Conservation (phyloP, 1,140 invertebrate species). For the Procambarus virginalis region DNA sequence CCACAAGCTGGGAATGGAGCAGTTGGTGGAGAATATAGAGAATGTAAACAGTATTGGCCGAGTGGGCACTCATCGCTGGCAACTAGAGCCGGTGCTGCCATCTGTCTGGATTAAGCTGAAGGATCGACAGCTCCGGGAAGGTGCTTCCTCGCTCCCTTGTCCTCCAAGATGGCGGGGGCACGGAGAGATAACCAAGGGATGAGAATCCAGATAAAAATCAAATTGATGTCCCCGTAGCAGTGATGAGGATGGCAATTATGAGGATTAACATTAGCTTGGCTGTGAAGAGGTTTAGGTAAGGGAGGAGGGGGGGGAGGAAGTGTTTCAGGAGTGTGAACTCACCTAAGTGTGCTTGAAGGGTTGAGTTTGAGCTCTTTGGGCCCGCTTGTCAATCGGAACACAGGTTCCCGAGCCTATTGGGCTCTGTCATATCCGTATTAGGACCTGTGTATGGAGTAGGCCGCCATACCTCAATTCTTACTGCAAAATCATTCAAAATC, state of each 20-base stretch:
- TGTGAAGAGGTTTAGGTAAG: background rate
- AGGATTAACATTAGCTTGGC: background rate
- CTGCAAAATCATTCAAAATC: too few species aligned
- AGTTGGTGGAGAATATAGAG: background rate
- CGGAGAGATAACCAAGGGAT: background rate
- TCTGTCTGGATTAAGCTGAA: conserved; percentile 54
- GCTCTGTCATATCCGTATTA: too few species aligned
- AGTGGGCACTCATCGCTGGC: background rate
- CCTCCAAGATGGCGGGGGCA: background rate
- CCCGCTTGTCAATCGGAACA: too few species aligned
- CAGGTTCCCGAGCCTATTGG: too few species aligned
- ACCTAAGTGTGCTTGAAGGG: too few species aligned
- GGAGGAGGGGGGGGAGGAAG: too few species aligned
- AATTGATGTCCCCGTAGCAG: background rate
- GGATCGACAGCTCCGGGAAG: conserved; percentile 25
- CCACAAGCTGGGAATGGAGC: background rate
- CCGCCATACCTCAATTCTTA: too few species aligned
- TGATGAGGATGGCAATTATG: background rate
- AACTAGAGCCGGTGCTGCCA: conserved; percentile 22
- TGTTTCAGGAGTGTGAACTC: too few species aligned
- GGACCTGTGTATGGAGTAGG: too few species aligned
- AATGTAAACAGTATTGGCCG: background rate
- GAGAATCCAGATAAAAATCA: conserved; percentile 15
- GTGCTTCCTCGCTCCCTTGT: background rate
- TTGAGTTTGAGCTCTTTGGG: too few species aligned